These are phyloP conservation scores for Ceryle rudis DNA, from an alignment of 2,797 vertebrate genomes.

Conservation along the genomic window DNA sequence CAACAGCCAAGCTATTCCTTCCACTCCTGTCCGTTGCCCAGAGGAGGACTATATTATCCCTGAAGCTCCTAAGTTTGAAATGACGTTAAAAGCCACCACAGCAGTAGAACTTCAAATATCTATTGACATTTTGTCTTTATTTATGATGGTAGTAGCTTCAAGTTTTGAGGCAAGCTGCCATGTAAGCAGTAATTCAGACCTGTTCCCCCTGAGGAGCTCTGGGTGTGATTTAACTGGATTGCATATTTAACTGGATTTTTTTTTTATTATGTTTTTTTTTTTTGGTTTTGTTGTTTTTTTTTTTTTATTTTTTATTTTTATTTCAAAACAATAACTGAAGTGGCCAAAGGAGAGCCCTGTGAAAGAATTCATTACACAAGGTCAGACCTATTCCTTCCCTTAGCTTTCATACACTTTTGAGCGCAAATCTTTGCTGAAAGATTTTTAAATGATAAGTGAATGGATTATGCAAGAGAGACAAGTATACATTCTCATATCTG, in stretches of 20 bases:
- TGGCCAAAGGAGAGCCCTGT: background rate
- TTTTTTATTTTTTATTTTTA: background rate
- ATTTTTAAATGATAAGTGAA: background rate
- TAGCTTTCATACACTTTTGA: background rate
- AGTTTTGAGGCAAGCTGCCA: background rate
- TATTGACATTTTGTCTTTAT: constrained; percentile 38
- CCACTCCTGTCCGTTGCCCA: rapidly evolving
- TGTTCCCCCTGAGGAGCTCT: background rate
- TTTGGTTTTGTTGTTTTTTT: too few species aligned
- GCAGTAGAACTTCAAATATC: constrained; percentile 15
- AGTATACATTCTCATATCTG: background rate
- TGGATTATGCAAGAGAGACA: background rate
- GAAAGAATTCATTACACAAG: background rate
- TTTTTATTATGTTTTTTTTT: too few species aligned
- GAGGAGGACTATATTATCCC: background rate
- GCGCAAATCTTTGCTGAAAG: background rate
- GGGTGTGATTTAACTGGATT: background rate
- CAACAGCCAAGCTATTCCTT: background rate
- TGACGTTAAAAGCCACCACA: background rate
- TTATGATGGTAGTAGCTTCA: constrained; percentile 4
- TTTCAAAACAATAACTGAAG: background rate
- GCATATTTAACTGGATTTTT: background rate
- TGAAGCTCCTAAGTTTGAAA: background rate
- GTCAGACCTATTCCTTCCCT: background rate
- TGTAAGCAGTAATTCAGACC: constrained; percentile 11